Percentiles rank a stretch among this genome's conserved stretches.
Evolutionary conservation across 2,797 vertebrate genomes (phyloP).

Genomic region (Siniperca scherzeri): DNA sequence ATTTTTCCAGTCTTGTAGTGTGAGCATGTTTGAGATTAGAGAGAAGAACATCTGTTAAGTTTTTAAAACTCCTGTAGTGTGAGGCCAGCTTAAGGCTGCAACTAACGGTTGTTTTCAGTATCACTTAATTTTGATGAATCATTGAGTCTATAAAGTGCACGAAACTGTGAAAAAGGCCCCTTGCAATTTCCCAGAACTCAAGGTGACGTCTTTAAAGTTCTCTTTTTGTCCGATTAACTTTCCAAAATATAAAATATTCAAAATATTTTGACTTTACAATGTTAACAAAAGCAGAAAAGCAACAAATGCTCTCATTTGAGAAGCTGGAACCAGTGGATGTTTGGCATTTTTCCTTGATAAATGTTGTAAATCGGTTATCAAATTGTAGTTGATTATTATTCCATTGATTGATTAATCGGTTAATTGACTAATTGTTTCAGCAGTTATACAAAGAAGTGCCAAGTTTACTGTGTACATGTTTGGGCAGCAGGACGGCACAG

Average conservation of each 20-base stretch:
- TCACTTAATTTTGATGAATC: neutral
- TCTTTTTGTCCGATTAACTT: neutral
- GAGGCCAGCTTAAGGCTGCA: neutral
- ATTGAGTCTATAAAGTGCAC: neutral
- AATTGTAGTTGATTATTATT: neutral
- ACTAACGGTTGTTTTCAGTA: neutral
- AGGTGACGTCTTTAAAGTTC: no score
- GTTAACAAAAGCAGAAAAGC: neutral
- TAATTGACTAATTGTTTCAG: neutral
- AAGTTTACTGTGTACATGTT: neutral
- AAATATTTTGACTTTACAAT: neutral
- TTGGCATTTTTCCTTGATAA: neutral
- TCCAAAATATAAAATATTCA: neutral
- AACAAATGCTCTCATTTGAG: no score
- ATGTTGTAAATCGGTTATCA: neutral
- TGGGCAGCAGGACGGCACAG: neutral
- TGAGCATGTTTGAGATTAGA: no score
- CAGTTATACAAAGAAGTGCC: neutral
- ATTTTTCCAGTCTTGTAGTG: no score
- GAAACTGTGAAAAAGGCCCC: no score
- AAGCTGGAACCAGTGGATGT: neutral
- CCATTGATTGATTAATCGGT: neutral
- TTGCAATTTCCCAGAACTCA: neutral
- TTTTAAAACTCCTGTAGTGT: no score
- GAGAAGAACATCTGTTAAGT: no score